A percentile compares a stretch with the other conserved stretches of the same genome.
Evolutionary conservation across 2,797 vertebrate genomes (phyloP).

Genomic region (Cyclopterus lumpus): DNA sequence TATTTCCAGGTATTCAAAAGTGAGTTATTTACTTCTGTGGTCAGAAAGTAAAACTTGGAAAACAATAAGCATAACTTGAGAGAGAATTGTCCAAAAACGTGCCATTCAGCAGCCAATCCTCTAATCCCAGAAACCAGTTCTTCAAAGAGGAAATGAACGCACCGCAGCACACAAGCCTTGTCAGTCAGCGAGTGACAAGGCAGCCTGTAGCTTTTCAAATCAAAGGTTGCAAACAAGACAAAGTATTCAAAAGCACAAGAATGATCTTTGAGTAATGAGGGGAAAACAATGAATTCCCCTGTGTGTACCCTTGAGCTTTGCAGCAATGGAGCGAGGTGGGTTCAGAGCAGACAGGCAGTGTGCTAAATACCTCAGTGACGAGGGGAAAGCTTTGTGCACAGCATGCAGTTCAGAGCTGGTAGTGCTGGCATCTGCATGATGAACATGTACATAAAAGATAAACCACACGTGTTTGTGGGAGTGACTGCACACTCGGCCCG

Average conservation of each 20-base stretch:
- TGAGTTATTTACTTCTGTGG: neutral
- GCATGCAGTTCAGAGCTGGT: constrained; percentile 1
- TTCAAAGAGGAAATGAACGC: constrained; percentile 31
- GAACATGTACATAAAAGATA: neutral
- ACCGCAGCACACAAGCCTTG: neutral
- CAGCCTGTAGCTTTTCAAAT: constrained; percentile 32
- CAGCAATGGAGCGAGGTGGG: neutral
- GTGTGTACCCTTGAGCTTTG: constrained; percentile 20
- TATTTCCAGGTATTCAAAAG: neutral
- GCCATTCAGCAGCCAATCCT: constrained; percentile 14
- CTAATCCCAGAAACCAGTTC: constrained; percentile 4
- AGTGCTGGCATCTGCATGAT: neutral
- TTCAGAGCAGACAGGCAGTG: constrained; percentile 8
- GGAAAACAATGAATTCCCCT: constrained; percentile 35
- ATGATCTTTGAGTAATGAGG: constrained; percentile 35
- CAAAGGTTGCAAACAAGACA: constrained; percentile 34
- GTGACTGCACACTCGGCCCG: neutral
- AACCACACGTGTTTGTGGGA: neutral
- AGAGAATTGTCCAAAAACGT: too few relatives aligned
- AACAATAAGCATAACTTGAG: neutral
- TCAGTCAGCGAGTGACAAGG: constrained; percentile 38
- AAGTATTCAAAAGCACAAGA: constrained; percentile 18
- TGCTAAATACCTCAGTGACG: constrained; percentile 18
- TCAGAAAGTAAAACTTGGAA: neutral
- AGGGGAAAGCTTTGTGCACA: neutral